Base-by-base conservation (phyloP, 2,797 vertebrate species). In the Pelochelys cantorii region DNA sequence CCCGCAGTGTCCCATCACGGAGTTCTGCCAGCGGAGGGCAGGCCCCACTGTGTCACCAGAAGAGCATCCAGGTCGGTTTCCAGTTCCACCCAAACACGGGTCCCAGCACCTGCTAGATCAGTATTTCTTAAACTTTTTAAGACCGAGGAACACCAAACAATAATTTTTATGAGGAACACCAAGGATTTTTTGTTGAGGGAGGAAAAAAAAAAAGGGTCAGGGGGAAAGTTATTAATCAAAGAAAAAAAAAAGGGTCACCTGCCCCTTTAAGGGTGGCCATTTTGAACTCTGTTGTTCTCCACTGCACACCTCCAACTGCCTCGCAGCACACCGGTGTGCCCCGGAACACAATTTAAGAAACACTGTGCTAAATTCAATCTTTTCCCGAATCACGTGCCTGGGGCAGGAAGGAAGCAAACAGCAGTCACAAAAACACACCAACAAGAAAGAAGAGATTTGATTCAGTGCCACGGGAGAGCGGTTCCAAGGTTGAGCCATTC, bases 381-480 rank as follows among this genome's bases (percentile, higher is more conserved):
- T 83, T n/a, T 80, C 52, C 27, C 57, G 4, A 3, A 5, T 2
- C 0, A 0, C 0, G 0, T 54, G 62, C 2, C 3, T 1, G n/a
- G n/a, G 74, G 81, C 37, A 85, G 48, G 52, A 25, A 89, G 81
- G 85, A 2, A 78, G 42, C 11, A n/a, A 82, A 79, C 29, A 65
- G 20, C 15, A 2, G 84, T 93, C 81, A 68, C 81, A 17, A 55
- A 80, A 54, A 81, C 56, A 15, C 0, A 1, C 2, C 4, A 83
- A 53, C 17, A 37, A 48, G 25, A 34, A 87, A 25, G 2, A 11
- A 4, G 18, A 89, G 48, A 71, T 62, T 23, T 0, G 0, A 90
- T 83, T 55, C 22, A 92, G 59, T 7, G n/a, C 18, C 1, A 37
- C 65, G 55, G 34, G 22, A 10, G 85, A 85, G n/a, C 48, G 0